A percentile compares a stretch with the other conserved stretches of the same genome.
Conservation (phyloP, 37 sponge, comb jelly and placozoan species). For the Spongilla lacustris region DNA sequence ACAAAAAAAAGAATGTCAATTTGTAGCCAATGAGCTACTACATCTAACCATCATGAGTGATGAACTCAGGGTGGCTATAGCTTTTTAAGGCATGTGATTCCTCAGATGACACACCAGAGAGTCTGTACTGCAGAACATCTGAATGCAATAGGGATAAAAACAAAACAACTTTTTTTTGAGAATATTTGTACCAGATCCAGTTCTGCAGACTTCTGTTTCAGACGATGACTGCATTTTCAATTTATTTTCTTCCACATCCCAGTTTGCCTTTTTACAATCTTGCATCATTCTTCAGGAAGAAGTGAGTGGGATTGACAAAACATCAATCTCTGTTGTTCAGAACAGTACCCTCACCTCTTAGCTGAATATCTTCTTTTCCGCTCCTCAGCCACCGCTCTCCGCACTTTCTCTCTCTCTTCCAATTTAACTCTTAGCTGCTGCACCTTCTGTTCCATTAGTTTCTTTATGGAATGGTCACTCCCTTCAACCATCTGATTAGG, state of each 20-base stretch:
- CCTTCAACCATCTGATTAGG: not conserved
- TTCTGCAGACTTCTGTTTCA: too few species aligned
- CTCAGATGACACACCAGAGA: too few species aligned
- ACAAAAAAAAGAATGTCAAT: too few species aligned
- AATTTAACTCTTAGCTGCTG: slow-evolving; percentile 20
- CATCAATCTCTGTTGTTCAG: too few species aligned
- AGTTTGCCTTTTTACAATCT: not conserved
- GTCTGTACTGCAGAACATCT: too few species aligned
- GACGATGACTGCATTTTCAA: too few species aligned
- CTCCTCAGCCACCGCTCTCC: slow-evolving; percentile 13
- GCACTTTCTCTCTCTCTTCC: slow-evolving; percentile 43
- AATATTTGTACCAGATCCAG: too few species aligned
- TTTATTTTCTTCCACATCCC: not conserved
- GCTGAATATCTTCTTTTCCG: slow-evolving; percentile 2
- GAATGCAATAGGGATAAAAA: too few species aligned
- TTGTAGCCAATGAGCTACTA: too few species aligned
- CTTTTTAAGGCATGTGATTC: not conserved
- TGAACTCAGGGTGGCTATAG: not conserved
- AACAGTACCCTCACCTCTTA: not conserved
- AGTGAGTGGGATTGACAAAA: too few species aligned
- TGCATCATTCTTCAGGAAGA: too few species aligned
- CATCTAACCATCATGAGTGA: slow-evolving; percentile 28
- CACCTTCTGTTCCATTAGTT: not conserved
- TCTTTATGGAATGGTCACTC: not conserved
- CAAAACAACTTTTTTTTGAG: too few species aligned